Conservation (phyloP, 1,140 invertebrate species). For the Hormaphis cornu region DNA sequence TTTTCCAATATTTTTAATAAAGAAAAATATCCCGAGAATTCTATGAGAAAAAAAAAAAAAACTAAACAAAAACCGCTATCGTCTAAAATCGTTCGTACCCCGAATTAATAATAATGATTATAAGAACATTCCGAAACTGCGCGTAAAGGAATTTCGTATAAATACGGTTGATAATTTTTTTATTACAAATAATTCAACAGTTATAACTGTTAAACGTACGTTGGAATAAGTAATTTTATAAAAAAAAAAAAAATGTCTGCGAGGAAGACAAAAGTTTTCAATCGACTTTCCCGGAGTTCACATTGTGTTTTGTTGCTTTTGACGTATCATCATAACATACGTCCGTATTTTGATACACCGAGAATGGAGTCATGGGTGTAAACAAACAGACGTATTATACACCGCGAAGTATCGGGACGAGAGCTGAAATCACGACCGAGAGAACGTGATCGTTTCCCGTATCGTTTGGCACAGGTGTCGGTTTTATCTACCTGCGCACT, state of each 20-base stretch:
- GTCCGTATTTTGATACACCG: background rate
- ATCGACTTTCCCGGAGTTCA: too few species aligned
- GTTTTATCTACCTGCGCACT: too few species aligned
- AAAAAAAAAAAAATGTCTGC: too few species aligned
- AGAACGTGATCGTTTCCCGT: constrained; percentile 1
- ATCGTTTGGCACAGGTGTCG: constrained; percentile 4
- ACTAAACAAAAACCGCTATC: too few species aligned
- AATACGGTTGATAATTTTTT: background rate
- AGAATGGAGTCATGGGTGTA: background rate
- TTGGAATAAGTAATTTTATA: too few species aligned
- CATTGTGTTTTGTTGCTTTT: too few species aligned
- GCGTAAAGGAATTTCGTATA: background rate
- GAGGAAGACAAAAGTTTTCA: too few species aligned
- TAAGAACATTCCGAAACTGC: too few species aligned
- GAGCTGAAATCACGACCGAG: background rate
- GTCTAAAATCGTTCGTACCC: background rate
- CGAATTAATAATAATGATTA: too few species aligned
- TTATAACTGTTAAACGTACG: too few species aligned
- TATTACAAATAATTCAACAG: background rate
- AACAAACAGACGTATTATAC: background rate
- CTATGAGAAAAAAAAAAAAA: background rate
- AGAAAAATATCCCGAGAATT: background rate
- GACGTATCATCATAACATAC: too few species aligned
- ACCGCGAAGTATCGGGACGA: background rate
- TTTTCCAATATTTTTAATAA: background rate